Evolutionary conservation across 1,140 invertebrate genomes (phyloP), one percentile per base, ranked within the genome.

Genomic region (Trigoniulus corallinus): DNA sequence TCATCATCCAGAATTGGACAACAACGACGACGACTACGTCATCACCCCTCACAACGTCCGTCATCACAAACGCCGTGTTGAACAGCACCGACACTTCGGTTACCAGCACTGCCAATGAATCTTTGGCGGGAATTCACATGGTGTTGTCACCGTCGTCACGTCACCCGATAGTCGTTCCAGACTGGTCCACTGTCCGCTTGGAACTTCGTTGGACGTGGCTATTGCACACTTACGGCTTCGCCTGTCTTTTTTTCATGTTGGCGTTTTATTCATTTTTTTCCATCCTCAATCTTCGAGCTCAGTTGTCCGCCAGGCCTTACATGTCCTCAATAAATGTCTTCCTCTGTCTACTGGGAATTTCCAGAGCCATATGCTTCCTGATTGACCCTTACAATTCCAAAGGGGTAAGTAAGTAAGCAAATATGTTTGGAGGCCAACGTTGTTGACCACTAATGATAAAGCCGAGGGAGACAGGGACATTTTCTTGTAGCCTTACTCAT

Each of bases 251-350:
- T 62, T 70, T 73, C 60, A 67, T 76, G 60, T 66, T 78, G 26
- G 70, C 74, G 29, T 76, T 75, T 60, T 76, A 75, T 58, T 70
- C 74, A 20, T 74, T 78, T 58, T 75, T 77, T 62, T 76, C 76
- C 39, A 72, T 76, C 55, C 59, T 77, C 52, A 75, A 77, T 57
- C 67, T 77, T 54, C 73, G 75, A 59, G 74, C 75, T 47, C 66
- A 76, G 45, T 69, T 76, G 43, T 71, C 73, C 22, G 71, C 62
- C 51, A 64, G 72, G 48, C 74, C 75, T 41, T 74, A 73, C 55
- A 75, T 77, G 72, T 70, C 74, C 48, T 74, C 74, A 26, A 77
- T 77, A 62, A 77, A 77, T 58, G 68, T 73, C 51, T 76, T 77
- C 61, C 63, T 77, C 4, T 76, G 75, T 57, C 59, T 76, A n/a